Percentiles rank a stretch among this genome's conserved stretches.
These are phyloP conservation scores for Marmota monax DNA, from an alignment of 2,113 vertebrate genomes.

Conservation along the genomic window DNA sequence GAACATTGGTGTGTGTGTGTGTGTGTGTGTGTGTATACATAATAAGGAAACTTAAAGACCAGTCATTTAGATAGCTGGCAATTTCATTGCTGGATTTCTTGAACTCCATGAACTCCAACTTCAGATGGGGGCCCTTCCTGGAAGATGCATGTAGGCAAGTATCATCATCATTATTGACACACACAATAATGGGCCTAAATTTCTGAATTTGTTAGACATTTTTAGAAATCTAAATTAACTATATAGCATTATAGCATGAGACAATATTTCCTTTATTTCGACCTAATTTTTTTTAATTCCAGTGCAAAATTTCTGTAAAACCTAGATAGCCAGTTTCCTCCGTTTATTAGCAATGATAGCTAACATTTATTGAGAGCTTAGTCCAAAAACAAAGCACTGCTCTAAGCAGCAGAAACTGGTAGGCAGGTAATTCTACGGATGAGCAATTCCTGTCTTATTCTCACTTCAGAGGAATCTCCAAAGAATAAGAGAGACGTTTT, in stretches of 20 bases:
- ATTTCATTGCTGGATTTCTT: background rate
- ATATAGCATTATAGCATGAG: background rate
- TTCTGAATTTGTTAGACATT: background rate
- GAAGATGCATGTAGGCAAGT: background rate
- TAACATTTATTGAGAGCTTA: background rate
- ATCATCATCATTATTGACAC: background rate
- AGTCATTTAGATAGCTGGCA: background rate
- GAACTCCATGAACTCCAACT: background rate
- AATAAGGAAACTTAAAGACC: background rate
- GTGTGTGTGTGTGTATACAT: too few species aligned
- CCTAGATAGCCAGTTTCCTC: background rate
- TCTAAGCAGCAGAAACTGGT: background rate
- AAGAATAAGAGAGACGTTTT: background rate
- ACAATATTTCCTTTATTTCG: conserved; percentile 7
- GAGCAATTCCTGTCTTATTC: background rate
- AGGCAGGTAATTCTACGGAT: background rate
- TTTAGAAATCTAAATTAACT: conserved; percentile 45
- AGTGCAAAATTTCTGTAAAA: background rate
- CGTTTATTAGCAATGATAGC: background rate
- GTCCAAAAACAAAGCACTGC: background rate
- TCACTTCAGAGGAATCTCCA: background rate
- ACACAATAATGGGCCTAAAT: background rate
- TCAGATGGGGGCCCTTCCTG: too few species aligned
- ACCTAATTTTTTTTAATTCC: conserved; percentile 55
- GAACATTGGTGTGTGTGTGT: background rate